phyloP scores from a whole-genome alignment of 30 jellyfish, hydroid and myxozoan genomes.

The Pseudorhiza aurosa region DNA sequence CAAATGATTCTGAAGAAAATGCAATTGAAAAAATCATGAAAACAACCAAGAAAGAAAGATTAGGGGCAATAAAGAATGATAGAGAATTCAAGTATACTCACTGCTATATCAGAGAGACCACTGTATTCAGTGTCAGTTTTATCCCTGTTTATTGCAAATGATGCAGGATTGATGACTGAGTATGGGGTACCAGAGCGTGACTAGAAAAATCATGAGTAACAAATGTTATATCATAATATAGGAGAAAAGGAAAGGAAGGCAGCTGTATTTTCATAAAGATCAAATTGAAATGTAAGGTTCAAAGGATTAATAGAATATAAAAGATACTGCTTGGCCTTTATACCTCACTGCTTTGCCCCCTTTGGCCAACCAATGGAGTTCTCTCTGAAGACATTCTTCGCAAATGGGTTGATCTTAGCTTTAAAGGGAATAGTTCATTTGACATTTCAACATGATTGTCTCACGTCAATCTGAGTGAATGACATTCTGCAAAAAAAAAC shows the following conservation, averaged over 20 bases:
- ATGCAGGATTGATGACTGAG: conserved; percentile 49
- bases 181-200: conserved; percentile 64
- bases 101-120: conserved; percentile 97
- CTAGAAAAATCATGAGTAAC: conserved; percentile 2
- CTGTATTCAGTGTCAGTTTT: conserved; percentile 93
- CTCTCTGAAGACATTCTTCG: conserved; percentile 61
- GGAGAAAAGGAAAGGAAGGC: background rate
- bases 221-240: background rate
- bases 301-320: background rate
- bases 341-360: conserved; percentile 48
- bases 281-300: background rate
- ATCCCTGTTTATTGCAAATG: conserved; percentile 55
- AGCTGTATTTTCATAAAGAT: background rate
- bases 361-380: conserved; percentile 43
- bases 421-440: conserved; percentile 51
- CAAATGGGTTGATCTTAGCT: conserved; percentile 22
- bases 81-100: conserved; percentile 24
- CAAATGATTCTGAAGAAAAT: conserved; percentile 62
- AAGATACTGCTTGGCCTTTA: background rate
- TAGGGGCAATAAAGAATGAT: no score
- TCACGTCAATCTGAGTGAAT: conserved; percentile 3
- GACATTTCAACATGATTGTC: conserved; percentile 70
- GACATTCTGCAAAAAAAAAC: background rate
- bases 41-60: no score
- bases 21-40: no score